A percentile compares a stretch with the other conserved stretches of the same genome.
phyloP scores from a whole-genome alignment of 2,797 vertebrate genomes.

The Betta splendens region DNA sequence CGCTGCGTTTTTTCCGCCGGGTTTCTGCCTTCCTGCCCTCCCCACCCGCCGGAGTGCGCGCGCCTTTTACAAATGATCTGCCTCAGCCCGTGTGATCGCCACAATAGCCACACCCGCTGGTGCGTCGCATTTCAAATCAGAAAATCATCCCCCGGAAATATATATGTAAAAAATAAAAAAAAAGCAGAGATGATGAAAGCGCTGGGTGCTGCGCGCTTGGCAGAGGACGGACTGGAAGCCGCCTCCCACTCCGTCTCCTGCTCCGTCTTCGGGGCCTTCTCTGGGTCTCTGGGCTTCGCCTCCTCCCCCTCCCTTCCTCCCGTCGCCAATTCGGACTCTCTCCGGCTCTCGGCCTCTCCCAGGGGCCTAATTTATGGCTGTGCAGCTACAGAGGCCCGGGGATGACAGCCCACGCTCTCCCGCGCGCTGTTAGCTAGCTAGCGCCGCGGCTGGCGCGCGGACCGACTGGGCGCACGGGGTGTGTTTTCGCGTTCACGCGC shows the following conservation, averaged over 20 bases:
- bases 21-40: not conserved
- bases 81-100: slow-evolving; percentile 51
- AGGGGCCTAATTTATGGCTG: slow-evolving; percentile 78
- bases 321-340: slow-evolving; percentile 52
- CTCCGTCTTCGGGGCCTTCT: slow-evolving; percentile 63
- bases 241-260: slow-evolving; percentile 67
- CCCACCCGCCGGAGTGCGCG: slow-evolving; percentile 15
- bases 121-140: slow-evolving; percentile 52
- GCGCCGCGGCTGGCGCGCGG: slow-evolving; percentile 41
- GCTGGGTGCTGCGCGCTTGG: slow-evolving; percentile 53
- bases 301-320: slow-evolving; percentile 44
- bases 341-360: slow-evolving; percentile 61
- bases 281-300: slow-evolving; percentile 58
- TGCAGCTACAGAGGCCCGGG: slow-evolving; percentile 69
- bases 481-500: slow-evolving; percentile 34
- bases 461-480: slow-evolving; percentile 38
- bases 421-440: slow-evolving; percentile 68
- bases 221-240: slow-evolving; percentile 40
- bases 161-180: no score
- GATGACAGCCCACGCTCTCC: slow-evolving; percentile 72
- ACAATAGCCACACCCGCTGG: slow-evolving; percentile 41
- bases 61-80: slow-evolving; percentile 45
- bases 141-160: slow-evolving; percentile 53
- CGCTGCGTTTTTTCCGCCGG: not conserved
- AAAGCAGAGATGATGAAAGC: slow-evolving; percentile 67